Evolutionary conservation across 64 coral and sea anemone genomes (phyloP), one percentile per base, ranked within the genome.

Genomic region (Hydrozoanthus tunicans): DNA sequence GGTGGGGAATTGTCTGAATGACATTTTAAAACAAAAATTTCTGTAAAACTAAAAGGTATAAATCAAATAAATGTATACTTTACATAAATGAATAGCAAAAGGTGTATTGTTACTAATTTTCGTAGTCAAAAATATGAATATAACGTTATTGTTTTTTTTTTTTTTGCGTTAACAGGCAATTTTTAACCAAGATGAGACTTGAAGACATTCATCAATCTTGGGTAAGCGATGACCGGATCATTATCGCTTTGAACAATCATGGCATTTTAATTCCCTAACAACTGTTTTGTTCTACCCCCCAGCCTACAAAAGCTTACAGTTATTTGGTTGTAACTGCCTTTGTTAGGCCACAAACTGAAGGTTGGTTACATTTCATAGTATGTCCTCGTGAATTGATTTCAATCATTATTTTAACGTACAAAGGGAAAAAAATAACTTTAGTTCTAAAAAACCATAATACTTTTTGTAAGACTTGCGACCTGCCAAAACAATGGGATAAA

Each of bases 101-200:
- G 32, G 32, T 43, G 32, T 43, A 43, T 43, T 43, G 32, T 43
- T 43, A 43, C 32, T 43, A 43, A 43, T 43, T 65, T 10, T 10
- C 17, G 63, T 65, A 13, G 63, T 4, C 10, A 6, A 25, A 1
- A 3, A 0, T 70, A 6, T 0, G 4, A 24, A 51, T 4, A 90
- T 0, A 32, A 81, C 20, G 53, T 63, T 5, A 73, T 73, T 43
- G 32, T 43, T 43, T 65, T 81, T 5, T 43, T 65, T 81, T 5
- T 54, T 62, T 88, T 81, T 53, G 13, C 15, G 6, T 17, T 54
- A 64, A 58, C 70, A 96, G 95, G 62, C 68, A 91, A 59, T 32
- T 96, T 81, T 89, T 96, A 64, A 92, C 95, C 15, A 96, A 96
- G 64, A 93, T 96, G 62, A 90, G 92, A 13, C 89, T 96, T n/a